Evolutionary conservation across 2,888 invertebrate genomes (phyloP).

Genomic region (Geotrupes spiniger): DNA sequence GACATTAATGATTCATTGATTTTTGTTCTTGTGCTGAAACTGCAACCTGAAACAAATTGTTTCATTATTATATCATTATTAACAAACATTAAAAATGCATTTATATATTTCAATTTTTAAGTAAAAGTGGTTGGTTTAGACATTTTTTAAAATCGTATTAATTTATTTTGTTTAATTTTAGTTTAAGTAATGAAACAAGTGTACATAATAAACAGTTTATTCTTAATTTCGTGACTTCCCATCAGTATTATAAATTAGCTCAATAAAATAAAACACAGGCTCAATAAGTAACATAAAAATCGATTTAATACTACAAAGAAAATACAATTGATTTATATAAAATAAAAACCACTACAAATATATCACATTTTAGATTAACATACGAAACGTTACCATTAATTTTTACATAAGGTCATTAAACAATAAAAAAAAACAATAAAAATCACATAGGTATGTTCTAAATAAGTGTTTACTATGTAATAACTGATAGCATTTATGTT

Average conservation of each 20-base stretch:
- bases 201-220: slow-evolving; percentile 10
- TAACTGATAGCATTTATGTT: slow-evolving; percentile 37
- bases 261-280: slow-evolving; percentile 34
- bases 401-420: slow-evolving; percentile 28
- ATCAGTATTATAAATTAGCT: slow-evolving; percentile 33
- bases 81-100: no score
- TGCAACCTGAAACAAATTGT: no score
- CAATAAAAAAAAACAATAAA: slow-evolving; percentile 22
- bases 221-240: slow-evolving; percentile 18
- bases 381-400: slow-evolving; percentile 26
- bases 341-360: slow-evolving; percentile 12
- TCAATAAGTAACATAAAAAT: slow-evolving; percentile 32
- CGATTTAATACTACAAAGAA: slow-evolving; percentile 12
- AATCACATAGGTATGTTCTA: slow-evolving; percentile 39
- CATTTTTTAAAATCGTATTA: no score
- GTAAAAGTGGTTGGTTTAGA: no score
- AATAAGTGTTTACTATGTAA: slow-evolving; percentile 44
- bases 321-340: slow-evolving; percentile 3
- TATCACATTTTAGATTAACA: slow-evolving; percentile 29
- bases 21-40: no score
- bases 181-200: neutral
- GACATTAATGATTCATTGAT: no score
- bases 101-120: no score
- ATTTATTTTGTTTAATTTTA: no score
- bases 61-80: no score